These are phyloP conservation scores for Siderastrea radians DNA, from an alignment of 92 coral and sea anemone species.

Conservation along the genomic window DNA sequence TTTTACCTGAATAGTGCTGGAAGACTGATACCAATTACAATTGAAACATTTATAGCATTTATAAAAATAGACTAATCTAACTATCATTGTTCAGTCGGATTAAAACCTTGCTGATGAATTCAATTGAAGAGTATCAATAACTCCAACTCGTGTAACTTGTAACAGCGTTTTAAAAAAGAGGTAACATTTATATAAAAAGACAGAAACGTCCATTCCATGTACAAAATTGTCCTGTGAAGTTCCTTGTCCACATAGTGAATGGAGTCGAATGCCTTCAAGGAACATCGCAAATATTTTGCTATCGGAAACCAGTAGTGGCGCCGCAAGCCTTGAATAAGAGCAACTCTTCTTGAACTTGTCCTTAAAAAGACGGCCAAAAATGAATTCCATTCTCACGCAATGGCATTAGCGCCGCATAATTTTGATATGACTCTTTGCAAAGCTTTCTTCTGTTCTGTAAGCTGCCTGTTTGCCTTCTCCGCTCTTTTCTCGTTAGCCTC, in stretches of 20 bases:
- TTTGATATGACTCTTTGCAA: constrained; percentile 97
- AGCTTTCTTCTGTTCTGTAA: constrained; percentile 96
- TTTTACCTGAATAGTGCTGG: background rate
- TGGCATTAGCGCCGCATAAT: constrained; percentile 98
- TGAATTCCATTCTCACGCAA: constrained; percentile 57
- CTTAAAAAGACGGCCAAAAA: background rate
- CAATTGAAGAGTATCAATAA: background rate
- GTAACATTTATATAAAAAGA: background rate
- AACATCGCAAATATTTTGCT: background rate
- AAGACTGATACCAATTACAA: constrained; percentile 5
- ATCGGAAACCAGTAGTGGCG: background rate
- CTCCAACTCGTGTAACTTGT: background rate
- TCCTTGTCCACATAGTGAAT: constrained; percentile 35
- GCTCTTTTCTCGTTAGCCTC: constrained; percentile 96
- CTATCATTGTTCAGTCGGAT: background rate
- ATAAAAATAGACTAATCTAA: constrained; percentile 42
- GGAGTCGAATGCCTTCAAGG: background rate
- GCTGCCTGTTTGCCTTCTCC: constrained; percentile 92
- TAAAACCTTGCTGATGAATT: constrained; percentile 11
- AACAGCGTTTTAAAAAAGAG: background rate
- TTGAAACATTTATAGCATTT: constrained; percentile 7
- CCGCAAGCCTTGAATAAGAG: background rate
- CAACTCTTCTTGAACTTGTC: background rate
- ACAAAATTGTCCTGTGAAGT: background rate
- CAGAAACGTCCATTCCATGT: constrained; percentile 3